Base-by-base conservation (phyloP, 2,797 vertebrate genomes). In the Siniperca scherzeri region DNA sequence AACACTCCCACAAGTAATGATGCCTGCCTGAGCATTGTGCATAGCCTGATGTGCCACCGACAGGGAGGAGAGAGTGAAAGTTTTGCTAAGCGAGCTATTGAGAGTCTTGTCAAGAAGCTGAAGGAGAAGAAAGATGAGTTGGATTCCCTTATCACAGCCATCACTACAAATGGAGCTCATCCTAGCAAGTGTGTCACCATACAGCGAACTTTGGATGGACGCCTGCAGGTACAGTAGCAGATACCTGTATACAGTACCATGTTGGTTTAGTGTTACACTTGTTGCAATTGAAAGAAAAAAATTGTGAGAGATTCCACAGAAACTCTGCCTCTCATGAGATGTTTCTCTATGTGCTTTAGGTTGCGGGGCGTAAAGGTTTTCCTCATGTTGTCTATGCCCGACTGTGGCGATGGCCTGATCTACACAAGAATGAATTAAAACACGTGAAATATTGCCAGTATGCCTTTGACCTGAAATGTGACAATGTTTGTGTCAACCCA, bases 391-490 rank as follows among this genome's bases (percentile, higher is more conserved):
- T 99, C 67, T 99, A 99, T 50, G 98, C 98, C 12, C 95, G 98
- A 40, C 96, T 99, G 8, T 99, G 98, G 98, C 95, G 98, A 81
- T 99, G 98, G 98, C 98, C 98, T 0, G 98, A 99, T 92, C 97
- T 99, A 84, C 98, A 99, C 85, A 99, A 99, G 95, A 99, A 99
- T 27, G 98, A 99, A 92, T 89, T 99, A 83, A 99, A 99, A 90
- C 98, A 99, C 11, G 98, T 99, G 61, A 99, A 99, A 96, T 99
- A 98, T 82, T 99, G 98, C 96, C 98, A 99, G 94, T 99, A 97
- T 91, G 98, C 98, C 53, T 99, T 99, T 90, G 98, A 99, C 93
- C 93, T 99, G 84, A 99, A 99, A 78, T 98, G 97, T 91, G 98
- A 99, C 95, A 99, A 97, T 86, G 98, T 99, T 50, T 99, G 98